phyloP scores from a whole-genome alignment of 2,113 vertebrate genomes.

The Dasyurus viverrinus region DNA sequence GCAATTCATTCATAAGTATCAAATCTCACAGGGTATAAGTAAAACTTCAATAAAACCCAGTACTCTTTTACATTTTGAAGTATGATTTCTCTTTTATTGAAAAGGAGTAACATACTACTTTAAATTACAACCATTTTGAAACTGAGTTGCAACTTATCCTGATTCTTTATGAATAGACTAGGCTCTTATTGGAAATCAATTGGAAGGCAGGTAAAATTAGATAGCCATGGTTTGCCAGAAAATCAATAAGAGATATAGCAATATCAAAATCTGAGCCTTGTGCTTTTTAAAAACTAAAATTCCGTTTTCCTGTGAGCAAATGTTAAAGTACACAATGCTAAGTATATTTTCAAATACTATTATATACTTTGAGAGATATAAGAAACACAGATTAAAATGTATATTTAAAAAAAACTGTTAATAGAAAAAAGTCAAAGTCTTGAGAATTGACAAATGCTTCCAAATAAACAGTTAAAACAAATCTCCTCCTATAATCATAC shows the following conservation, averaged over 20 bases:
- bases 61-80: conserved; percentile 62
- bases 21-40: conserved; percentile 59
- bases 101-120: conserved; percentile 75
- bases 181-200: conserved; percentile 85
- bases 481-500: conserved; percentile 21
- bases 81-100: conserved; percentile 75
- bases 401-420: conserved; percentile 20
- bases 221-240: conserved; percentile 85
- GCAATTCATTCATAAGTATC: conserved; percentile 65
- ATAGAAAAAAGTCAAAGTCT: not conserved
- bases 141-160: conserved; percentile 74
- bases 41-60: conserved; percentile 62
- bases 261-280: conserved; percentile 64
- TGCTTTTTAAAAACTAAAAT: conserved; percentile 58
- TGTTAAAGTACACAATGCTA: conserved; percentile 2
- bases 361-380: not conserved
- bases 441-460: not conserved
- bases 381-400: not conserved
- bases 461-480: conserved; percentile 11
- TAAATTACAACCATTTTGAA: conserved; percentile 76
- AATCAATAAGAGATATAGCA: conserved; percentile 82
- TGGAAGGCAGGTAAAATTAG: conserved; percentile 85
- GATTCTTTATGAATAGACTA: conserved; percentile 76
- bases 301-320: not conserved
- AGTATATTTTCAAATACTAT: conserved; percentile 18